phyloP scores from a whole-genome alignment of 1,140 invertebrate species.

The Bicyclus anynana region DNA sequence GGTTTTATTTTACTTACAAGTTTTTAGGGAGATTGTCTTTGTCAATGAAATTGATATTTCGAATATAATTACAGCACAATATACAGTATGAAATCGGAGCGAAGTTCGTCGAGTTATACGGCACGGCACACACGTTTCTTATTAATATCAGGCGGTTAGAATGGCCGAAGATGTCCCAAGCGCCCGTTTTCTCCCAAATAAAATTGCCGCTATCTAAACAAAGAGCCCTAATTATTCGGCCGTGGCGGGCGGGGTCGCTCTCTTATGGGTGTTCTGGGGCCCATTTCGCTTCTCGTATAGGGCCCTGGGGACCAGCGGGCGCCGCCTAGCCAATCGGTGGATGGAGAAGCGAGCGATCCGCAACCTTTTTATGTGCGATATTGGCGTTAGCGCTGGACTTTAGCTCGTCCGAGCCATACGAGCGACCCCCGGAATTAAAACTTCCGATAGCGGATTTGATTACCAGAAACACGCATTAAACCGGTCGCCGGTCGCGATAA shows the following conservation, averaged over 20 bases:
- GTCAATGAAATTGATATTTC: no score
- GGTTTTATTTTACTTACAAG: no score
- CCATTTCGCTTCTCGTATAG: constrained; percentile 77
- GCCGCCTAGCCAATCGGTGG: constrained; percentile 76
- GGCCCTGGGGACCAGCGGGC: constrained; percentile 70
- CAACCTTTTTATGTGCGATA: constrained; percentile 74
- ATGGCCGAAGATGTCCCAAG: constrained; percentile 71
- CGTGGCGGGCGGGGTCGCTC: constrained; percentile 77
- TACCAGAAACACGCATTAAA: constrained; percentile 59
- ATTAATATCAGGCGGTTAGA: constrained; percentile 73
- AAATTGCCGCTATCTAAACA: constrained; percentile 79
- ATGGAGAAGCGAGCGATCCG: constrained; percentile 72
- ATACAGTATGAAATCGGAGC: constrained; percentile 24
- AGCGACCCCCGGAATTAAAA: constrained; percentile 57
- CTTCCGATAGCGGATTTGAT: constrained; percentile 58
- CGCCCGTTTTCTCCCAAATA: constrained; percentile 76
- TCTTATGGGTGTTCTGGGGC: constrained; percentile 78
- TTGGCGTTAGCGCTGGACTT: constrained; percentile 55
- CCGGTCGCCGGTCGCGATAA: constrained; percentile 48
- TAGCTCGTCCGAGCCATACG: constrained; percentile 32
- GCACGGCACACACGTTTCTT: constrained; percentile 53
- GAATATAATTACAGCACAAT: neutral
- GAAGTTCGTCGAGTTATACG: constrained; percentile 9
- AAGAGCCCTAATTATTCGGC: constrained; percentile 79
- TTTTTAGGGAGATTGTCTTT: no score